Evolutionary conservation across 2,797 vertebrate species (phyloP).

Genomic region (Simalia tracyae): DNA sequence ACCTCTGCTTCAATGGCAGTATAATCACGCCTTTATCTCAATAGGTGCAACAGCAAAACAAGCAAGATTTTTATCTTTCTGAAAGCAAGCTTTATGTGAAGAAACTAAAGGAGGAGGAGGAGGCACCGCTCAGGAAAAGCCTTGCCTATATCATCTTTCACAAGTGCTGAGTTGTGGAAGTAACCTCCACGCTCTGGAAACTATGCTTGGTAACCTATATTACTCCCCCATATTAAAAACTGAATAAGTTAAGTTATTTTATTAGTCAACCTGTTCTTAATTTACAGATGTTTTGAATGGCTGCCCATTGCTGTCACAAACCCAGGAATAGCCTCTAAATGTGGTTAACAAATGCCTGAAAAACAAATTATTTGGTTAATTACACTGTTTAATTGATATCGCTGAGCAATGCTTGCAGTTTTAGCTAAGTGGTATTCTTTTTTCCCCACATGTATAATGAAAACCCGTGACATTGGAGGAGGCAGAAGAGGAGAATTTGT

Average conservation of each 20-base stretch:
- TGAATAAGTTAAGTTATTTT: slow-evolving; percentile 1
- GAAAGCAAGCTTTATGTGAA: background rate
- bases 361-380: slow-evolving; percentile 32
- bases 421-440: background rate
- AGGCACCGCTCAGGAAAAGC: background rate
- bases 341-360: background rate
- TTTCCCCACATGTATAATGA: background rate
- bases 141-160: background rate
- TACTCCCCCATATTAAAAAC: background rate
- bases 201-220: background rate
- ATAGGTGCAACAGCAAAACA: background rate
- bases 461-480: background rate
- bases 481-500: background rate
- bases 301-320: background rate
- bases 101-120: background rate
- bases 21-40: background rate
- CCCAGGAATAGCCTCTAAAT: slow-evolving; percentile 3
- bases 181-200: background rate
- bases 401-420: slow-evolving; percentile 1
- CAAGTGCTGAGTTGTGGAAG: background rate
- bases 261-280: background rate
- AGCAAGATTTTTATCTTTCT: background rate
- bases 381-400: slow-evolving; percentile 24
- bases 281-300: background rate
- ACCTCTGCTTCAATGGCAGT: background rate